phyloP scores from a whole-genome alignment of 2,888 invertebrate species.

The Cantharis rufa region DNA sequence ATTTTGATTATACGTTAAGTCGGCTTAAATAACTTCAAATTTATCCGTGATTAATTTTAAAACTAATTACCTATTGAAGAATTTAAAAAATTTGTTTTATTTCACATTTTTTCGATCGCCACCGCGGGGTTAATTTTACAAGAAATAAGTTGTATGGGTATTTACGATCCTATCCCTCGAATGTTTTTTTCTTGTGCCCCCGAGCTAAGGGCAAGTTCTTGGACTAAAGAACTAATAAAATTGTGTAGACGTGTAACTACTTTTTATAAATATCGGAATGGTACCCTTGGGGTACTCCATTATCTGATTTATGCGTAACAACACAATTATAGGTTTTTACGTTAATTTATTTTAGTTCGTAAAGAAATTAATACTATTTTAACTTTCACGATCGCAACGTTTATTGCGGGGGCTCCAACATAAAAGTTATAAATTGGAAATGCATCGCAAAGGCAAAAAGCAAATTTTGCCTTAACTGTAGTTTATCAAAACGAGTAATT shows the following conservation, averaged over 20 bases:
- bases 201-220: conserved; percentile 9
- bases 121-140: neutral
- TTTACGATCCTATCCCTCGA: neutral
- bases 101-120: neutral
- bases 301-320: conserved; percentile 29
- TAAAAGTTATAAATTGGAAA: too few relatives aligned
- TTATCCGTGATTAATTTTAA: neutral
- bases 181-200: neutral
- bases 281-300: conserved; percentile 10
- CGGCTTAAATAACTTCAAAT: neutral
- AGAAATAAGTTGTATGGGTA: neutral
- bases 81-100: neutral
- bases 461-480: neutral
- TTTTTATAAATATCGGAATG: conserved; percentile 21
- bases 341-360: conserved; percentile 26
- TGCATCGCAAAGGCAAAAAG: neutral
- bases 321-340: conserved; percentile 24
- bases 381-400: neutral
- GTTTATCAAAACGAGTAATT: neutral
- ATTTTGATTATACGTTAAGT: conserved; percentile 2
- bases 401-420: neutral
- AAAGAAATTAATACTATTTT: conserved; percentile 5
- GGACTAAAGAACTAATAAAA: conserved; percentile 6
- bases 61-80: neutral
- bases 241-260: conserved; percentile 13